Evolutionary conservation across 2,113 vertebrate genomes (phyloP), one percentile per base, ranked within the genome.

Genomic region (Passer montanus): DNA sequence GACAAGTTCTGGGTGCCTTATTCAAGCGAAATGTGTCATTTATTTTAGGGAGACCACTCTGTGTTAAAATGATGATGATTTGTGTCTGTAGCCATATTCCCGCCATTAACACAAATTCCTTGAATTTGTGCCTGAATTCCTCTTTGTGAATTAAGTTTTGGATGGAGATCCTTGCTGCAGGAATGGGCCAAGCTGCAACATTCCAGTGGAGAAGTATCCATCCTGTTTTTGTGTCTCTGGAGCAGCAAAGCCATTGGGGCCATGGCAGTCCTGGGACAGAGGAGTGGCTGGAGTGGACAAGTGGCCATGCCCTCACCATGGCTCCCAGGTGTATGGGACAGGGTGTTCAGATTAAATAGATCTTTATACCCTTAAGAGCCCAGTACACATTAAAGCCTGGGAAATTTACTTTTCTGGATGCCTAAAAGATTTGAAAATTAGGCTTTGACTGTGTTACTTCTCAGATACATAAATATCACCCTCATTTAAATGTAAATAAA

Each of bases 261-360:
- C 1, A 0, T 31, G 52, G 43, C 59, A 63, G 31, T 23, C 7
- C 63, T 70, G 30, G 33, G 30, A 37, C 28, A 50, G 17, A 41
- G 47, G 53, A 56, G 5, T 24, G 11, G 7, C 39, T 59, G 93
- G 47, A 50, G 27, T 13, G 9, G 13, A 10, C 10, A 55, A 12
- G 35, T 46, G 60, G 10, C 55, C 2, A 0, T 47, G 19, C 53
- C 69, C 21, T 63, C 9, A 5, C 43, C 23, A 3, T 1, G 2
- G 27, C 7, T 22, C 7, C 24, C 28, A n/a, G 7, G 24, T 66
- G 9, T n/a, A 16, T 5, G 41, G 72, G 22, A 8, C 20, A 70
- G 23, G 13, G 13, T 50, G 35, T 21, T 64, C 66, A 7, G 6
- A 33, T 28, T 28, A 5, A 70, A 55, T n/a, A 22, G 5, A 22